Base-by-base conservation (phyloP, 92 coral and sea anemone genomes). In the Parazoanthus swiftii region DNA sequence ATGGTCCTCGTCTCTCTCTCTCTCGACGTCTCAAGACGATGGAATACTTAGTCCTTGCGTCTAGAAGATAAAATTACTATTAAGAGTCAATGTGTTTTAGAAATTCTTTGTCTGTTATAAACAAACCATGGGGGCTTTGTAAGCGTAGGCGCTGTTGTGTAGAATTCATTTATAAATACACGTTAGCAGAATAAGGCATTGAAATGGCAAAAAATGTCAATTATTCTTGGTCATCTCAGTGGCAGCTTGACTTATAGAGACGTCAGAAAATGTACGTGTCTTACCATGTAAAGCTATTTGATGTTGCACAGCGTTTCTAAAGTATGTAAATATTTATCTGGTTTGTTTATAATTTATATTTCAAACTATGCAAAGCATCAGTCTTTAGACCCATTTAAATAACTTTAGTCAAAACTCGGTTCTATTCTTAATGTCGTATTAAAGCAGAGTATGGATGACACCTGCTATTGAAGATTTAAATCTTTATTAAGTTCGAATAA, bases 71-170 rank as follows among this genome's bases (percentile, higher is more conserved):
- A 26, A 73, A 9, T 35, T 37, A 29, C 9, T 18, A 35, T 20
- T 18, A 14, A 14, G 14, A 35, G 2, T 11, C 78, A 48, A 43
- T 36, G 26, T 77, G 81, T n/a, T 77, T 77, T 44, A 21, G 81
- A 44, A 39, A 77, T 6, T 42, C 81, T 42, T 77, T 77, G 81
- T 42, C 38, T 29, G 16, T 29, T 73, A 33, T 15, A 29, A 73
- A 11, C 59, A 77, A 77, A 77, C 44, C 33, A 77, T 25, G 81
- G 6, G 29, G 18, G 33, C 25, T 77, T 77, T 77, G 81, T 21
- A 77, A 43, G 35, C 58, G n/a, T 77, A 16, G 38, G 59, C 59
- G 6, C 59, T 77, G 59, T 77, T 77, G 81, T 39, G 80, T 76
- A 76, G 0, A 76, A 16, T 74, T 36, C 48, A 20, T 20, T 77